These are phyloP conservation scores for Ctenomys sociabilis DNA, from an alignment of 2,113 vertebrate species.

Conservation along the genomic window DNA sequence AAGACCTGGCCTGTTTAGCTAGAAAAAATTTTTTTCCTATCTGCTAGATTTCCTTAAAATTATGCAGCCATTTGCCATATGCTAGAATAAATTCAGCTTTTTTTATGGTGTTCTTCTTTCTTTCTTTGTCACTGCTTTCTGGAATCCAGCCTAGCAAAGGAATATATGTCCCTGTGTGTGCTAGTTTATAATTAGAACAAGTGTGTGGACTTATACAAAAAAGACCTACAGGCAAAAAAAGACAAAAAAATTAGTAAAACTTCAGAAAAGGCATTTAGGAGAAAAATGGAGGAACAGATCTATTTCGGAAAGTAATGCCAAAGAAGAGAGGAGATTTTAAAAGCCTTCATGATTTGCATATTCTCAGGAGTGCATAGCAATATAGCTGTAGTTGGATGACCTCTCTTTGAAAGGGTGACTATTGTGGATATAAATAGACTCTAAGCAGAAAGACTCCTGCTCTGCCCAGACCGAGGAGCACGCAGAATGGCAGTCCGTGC, in stretches of 20 bases:
- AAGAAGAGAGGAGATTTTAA: conserved; percentile 40
- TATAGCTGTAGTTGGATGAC: conserved; percentile 9
- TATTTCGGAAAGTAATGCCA: conserved; percentile 55
- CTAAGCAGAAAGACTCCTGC: conserved; percentile 53
- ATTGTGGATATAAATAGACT: conserved; percentile 73
- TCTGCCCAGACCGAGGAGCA: background rate
- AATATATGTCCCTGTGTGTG: conserved; percentile 80
- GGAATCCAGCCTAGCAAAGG: conserved; percentile 79
- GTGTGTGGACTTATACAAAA: conserved; percentile 75
- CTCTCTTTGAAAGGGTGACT: conserved; percentile 58
- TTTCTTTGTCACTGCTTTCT: conserved; percentile 75
- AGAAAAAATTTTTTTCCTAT: conserved; percentile 62
- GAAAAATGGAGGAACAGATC: background rate
- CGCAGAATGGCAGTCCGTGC: background rate
- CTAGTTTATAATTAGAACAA: conserved; percentile 86
- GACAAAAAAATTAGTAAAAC: conserved; percentile 63
- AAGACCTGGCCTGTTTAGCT: background rate
- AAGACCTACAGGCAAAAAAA: conserved; percentile 62
- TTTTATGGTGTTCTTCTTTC: conserved; percentile 28
- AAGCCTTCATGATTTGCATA: conserved; percentile 35
- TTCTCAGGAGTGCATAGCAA: background rate
- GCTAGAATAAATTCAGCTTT: conserved; percentile 22
- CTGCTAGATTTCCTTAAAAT: conserved; percentile 49
- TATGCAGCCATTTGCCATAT: conserved; percentile 38
- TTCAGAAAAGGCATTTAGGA: conserved; percentile 68